Base-by-base conservation (phyloP, 1,140 invertebrate species). In the Medauroidea extradentata region DNA sequence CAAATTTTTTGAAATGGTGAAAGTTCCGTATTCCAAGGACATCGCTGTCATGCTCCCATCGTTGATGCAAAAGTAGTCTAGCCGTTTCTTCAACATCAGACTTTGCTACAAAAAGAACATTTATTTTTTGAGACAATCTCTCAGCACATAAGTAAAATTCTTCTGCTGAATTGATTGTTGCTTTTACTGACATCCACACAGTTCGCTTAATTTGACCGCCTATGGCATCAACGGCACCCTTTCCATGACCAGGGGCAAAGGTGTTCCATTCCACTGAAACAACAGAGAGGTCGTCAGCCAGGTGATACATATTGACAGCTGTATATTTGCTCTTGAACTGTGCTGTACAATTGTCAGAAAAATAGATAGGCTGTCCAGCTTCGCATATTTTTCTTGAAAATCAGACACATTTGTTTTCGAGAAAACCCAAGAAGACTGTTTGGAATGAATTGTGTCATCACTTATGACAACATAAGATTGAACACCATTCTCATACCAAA, bases 361-460 rank as follows among this genome's bases (percentile, higher is more conserved):
- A 5, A 46, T 46, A 46, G 5, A 46, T 14, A 53, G 11, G 38
- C 14, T 21, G 24, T 21, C 34, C 19, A 53, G 14, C 52, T 34
- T 21, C 14, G 11, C 29, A 39, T 16, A 53, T 14, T 42, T 34
- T 16, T 14, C 19, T 53, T 34, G 11, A 53, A 53, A 27, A 34
- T 14, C 24, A 42, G 24, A 24, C 34, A n/a, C n/a, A 39, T 16
- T 4, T 14, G 11, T 34, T 53, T 53, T 53, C 34, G 23, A 34
- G 23, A 53, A 53, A 16, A 34, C 21, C 24, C 52, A 53, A 16
- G 34, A 11, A 53, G 23, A 27, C 14, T 53, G 34, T 34, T 53
- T 41, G 11, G 52, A 53, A 53, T 53, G 52, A 42, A 3, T 42
- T 16, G 23, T 16, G 19, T 53, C 52, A 34, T 53, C 52, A 53